These are phyloP conservation scores for Microlaimidae sp. DNA, from an alignment of 2,888 invertebrate species.

Conservation along the genomic window DNA sequence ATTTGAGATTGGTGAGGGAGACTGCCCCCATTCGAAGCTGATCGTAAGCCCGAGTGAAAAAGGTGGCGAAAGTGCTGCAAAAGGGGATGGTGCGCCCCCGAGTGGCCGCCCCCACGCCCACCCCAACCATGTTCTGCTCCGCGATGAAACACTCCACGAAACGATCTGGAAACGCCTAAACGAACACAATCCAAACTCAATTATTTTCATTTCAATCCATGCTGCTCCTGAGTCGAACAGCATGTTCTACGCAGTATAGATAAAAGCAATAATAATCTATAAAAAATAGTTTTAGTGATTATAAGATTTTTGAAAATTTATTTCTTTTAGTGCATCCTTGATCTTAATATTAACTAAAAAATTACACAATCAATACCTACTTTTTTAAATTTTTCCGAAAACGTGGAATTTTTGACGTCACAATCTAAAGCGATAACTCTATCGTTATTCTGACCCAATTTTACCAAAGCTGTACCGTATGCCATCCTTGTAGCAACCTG, in stretches of 20 bases:
- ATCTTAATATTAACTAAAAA: too few species aligned
- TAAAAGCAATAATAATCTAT: too few species aligned
- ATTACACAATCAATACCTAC: too few species aligned
- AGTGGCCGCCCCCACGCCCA: conserved; percentile 82
- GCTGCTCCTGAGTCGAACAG: too few species aligned
- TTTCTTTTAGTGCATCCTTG: too few species aligned
- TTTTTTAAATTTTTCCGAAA: conserved; percentile 70
- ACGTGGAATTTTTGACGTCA: conserved; percentile 97
- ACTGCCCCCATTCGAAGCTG: conserved; percentile 99
- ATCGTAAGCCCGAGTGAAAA: conserved; percentile 88
- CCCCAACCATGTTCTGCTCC: conserved; percentile 81
- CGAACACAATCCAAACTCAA: too few species aligned
- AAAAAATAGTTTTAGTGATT: too few species aligned
- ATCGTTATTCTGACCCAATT: conserved; percentile 51
- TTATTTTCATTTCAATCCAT: too few species aligned
- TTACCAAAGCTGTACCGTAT: conserved; percentile 81
- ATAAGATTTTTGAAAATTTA: too few species aligned
- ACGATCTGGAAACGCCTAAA: conserved; percentile 47
- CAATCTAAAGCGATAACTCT: conserved; percentile 87
- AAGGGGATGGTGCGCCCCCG: conserved; percentile 81
- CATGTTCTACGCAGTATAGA: too few species aligned
- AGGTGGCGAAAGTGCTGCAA: conserved; percentile 90
- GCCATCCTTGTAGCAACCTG: conserved; percentile 80
- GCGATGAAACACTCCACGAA: conserved; percentile 98
- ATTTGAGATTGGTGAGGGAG: conserved; percentile 89